Base-by-base conservation (phyloP, 2,797 vertebrate species). In the Myotis daubentonii region DNA sequence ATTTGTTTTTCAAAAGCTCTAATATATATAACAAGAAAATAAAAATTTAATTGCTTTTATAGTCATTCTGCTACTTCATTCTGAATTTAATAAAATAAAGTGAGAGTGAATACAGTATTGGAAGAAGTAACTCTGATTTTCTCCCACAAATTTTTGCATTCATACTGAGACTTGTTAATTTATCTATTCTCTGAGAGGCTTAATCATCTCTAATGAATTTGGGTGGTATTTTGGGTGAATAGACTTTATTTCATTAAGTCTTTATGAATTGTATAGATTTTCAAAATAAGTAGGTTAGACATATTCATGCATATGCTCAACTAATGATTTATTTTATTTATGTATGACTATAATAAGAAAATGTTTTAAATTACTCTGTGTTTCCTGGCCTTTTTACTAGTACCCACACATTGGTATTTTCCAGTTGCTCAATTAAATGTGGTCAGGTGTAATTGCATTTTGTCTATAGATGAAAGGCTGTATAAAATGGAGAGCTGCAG, bases 161-260 rank as follows among this genome's bases (percentile, higher is more conserved):
- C 1, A 76, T 66, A 81, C 16, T 36, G 6, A 70, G 12, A 41
- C 10, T 79, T 65, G 2, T 76, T 97, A 71, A 96, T 93, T 94
- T 94, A 23, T 57, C 90, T 53, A 70, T 38, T 92, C 20, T 75
- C 82, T 82, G 68, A 94, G 68, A 82, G 23, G 17, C 16, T 33
- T 90, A 38, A 93, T 93, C 85, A 92, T 90, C 75, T 94, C 74
- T 96, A 89, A 93, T 70, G 22, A 92, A 93, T n/a, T 60, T 83
- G 90, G 62, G 3, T 91, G 72, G 74, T 95, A 82, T 92, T 97
- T 93, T 55, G 57, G 33, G 74, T 96, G 96, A 90, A 96, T 62
- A 87, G 36, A 74, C 57, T 95, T 96, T 44, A 13, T 96, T 95
- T 96, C 92, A 91, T 96, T 93, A 96, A 89, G 3, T 6, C 91